phyloP scores from a whole-genome alignment of 2,113 vertebrate genomes.

The Spea bombifrons region DNA sequence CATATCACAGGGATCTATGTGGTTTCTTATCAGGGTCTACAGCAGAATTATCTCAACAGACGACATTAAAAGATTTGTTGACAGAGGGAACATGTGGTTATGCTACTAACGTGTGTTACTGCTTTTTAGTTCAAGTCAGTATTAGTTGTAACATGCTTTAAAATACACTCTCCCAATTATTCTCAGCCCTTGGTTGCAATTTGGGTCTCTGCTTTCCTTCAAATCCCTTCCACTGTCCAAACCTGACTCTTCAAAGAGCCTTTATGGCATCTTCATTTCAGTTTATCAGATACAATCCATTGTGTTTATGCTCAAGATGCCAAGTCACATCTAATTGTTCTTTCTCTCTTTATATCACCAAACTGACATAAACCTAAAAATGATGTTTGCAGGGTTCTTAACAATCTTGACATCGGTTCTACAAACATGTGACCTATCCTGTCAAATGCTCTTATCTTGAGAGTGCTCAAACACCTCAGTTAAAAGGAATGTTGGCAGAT shows the following conservation, averaged over 20 bases:
- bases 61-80: conserved; percentile 16
- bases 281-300: conserved; percentile 24
- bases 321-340: conserved; percentile 29
- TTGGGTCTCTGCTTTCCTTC: conserved; percentile 27
- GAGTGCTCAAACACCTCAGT: conserved; percentile 7
- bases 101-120: conserved; percentile 8
- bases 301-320: conserved; percentile 39
- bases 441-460: conserved; percentile 14
- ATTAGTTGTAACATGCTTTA: conserved; percentile 24
- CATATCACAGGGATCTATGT: not conserved
- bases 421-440: conserved; percentile 25
- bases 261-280: conserved; percentile 28
- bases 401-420: conserved; percentile 10
- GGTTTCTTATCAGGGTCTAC: not conserved
- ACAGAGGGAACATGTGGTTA: conserved; percentile 11
- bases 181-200: conserved; percentile 8
- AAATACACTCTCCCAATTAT: not conserved
- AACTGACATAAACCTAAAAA: conserved; percentile 19
- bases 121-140: not conserved
- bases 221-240: conserved; percentile 19
- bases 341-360: conserved; percentile 21
- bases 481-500: not conserved
- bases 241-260: conserved; percentile 30
- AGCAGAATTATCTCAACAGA: not conserved
- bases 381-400: conserved; percentile 9